These are phyloP conservation scores for Hybognathus amarus DNA, from an alignment of 2,797 vertebrate genomes.

Conservation along the genomic window DNA sequence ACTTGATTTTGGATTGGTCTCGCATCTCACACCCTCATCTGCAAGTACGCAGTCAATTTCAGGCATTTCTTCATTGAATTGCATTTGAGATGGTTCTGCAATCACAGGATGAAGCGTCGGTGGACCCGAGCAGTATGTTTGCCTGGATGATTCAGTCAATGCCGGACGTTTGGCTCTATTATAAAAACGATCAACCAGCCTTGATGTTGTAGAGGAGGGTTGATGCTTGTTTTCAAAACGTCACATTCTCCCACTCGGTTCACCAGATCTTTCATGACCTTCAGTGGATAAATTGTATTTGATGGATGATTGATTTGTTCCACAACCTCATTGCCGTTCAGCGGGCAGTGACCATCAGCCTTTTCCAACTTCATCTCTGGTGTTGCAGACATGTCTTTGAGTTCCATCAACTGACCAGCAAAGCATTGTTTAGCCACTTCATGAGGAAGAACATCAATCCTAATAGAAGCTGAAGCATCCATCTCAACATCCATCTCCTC, in stretches of 20 bases:
- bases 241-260: neutral
- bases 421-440: slow-evolving; percentile 37
- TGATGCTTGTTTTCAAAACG: neutral
- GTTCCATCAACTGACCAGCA: slow-evolving; percentile 30
- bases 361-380: slow-evolving; percentile 20
- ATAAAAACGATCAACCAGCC: neutral
- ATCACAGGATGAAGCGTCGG: neutral
- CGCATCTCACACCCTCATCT: neutral
- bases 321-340: neutral
- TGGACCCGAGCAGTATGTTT: neutral
- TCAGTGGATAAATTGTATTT: neutral
- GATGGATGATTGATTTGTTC: neutral
- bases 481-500: slow-evolving; percentile 55
- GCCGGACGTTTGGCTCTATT: neutral
- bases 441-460: slow-evolving; percentile 35
- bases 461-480: slow-evolving; percentile 3
- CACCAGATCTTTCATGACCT: neutral
- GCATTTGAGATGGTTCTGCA: neutral
- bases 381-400: slow-evolving; percentile 53
- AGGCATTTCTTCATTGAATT: neutral
- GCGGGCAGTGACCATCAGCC: rapidly evolving
- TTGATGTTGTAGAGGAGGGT: neutral
- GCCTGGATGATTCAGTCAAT: neutral
- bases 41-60: neutral
- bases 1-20: neutral